Evolutionary conservation across 2,797 vertebrate genomes (phyloP).

Genomic region (Micrastur ruficollis): DNA sequence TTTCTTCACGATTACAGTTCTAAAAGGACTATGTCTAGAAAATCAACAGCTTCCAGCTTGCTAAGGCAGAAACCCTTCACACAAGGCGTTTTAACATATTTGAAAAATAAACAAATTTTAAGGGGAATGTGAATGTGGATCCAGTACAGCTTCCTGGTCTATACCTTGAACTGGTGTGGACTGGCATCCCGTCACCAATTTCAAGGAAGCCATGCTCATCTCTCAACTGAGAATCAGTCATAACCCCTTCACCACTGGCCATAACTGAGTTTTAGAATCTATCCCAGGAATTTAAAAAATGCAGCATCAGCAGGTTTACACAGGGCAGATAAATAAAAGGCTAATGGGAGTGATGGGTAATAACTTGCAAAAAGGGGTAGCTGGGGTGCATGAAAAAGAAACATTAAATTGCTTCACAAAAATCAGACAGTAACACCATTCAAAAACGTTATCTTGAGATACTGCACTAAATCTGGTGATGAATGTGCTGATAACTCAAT

Average conservation of each 20-base stretch:
- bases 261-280: neutral
- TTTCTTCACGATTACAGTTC: slow-evolving; percentile 8
- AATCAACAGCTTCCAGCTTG: slow-evolving; percentile 34
- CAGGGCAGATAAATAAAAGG: neutral
- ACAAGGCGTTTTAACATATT: neutral
- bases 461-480: slow-evolving; percentile 22
- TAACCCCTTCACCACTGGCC: neutral
- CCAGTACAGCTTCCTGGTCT: neutral
- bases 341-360: neutral
- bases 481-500: slow-evolving; percentile 35
- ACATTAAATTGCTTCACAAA: neutral
- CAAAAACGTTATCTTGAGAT: neutral
- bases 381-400: neutral
- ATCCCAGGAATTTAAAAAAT: neutral
- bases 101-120: neutral
- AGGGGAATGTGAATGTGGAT: neutral
- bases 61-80: slow-evolving; percentile 20
- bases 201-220: neutral
- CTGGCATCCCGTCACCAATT: neutral
- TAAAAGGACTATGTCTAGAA: neutral
- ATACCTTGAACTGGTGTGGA: neutral
- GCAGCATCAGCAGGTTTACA: neutral
- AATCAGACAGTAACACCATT: neutral
- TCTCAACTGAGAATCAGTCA: neutral
- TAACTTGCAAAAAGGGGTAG: neutral